These are phyloP conservation scores for Actenoides lindsayi DNA, from an alignment of 2,113 vertebrate genomes.

Conservation along the genomic window DNA sequence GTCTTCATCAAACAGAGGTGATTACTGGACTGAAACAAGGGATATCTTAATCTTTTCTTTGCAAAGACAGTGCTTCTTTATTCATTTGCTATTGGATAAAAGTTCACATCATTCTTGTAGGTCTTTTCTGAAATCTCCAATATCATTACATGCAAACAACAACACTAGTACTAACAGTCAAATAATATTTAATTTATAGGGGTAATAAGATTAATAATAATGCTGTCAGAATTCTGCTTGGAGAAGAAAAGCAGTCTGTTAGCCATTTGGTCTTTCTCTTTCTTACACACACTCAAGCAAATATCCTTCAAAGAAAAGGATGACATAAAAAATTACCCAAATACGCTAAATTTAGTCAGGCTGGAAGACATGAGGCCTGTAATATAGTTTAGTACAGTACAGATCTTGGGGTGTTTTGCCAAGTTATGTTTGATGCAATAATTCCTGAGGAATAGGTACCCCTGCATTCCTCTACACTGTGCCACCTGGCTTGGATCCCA, in stretches of 20 bases:
- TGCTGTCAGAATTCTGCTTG: not conserved
- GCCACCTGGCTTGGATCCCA: not conserved
- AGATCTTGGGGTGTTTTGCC: fast-evolving
- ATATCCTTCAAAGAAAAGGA: not conserved
- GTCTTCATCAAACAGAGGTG: not conserved
- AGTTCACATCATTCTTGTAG: not conserved
- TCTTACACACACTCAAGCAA: not conserved
- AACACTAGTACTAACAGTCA: not conserved
- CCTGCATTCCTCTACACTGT: not conserved
- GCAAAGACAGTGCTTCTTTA: not conserved
- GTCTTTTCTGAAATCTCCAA: not conserved
- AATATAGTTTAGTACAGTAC: not conserved
- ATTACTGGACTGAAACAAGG: not conserved
- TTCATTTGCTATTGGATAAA: not conserved
- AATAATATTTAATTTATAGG: not conserved
- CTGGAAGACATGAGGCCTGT: not conserved
- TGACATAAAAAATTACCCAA: not conserved
- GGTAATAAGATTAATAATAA: not conserved
- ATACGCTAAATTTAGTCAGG: not conserved
- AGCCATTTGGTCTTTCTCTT: not conserved
- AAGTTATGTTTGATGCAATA: not conserved
- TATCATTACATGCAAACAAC: not conserved
- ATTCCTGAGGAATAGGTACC: not conserved
- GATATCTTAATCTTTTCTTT: not conserved
- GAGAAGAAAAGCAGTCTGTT: not conserved